Conservation (phyloP, 2,888 invertebrate species). For the Aphidius colemani region DNA sequence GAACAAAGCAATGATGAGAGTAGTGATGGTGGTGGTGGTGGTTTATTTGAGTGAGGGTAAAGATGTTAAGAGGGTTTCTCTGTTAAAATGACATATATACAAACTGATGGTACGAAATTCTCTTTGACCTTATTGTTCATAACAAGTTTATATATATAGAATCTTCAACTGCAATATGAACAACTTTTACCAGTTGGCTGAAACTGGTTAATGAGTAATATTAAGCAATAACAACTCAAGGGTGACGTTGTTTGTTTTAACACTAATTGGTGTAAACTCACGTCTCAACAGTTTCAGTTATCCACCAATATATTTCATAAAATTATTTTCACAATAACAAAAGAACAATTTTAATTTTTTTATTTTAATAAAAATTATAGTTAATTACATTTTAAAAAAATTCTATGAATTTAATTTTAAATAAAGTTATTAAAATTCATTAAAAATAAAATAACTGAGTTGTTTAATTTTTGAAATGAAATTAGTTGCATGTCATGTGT, state of each 20-base stretch:
- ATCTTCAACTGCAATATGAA: slow-evolving; percentile 31
- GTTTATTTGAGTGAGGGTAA: background rate
- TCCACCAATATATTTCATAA: too few species aligned
- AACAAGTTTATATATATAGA: background rate
- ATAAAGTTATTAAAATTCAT: too few species aligned
- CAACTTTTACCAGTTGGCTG: slow-evolving; percentile 26
- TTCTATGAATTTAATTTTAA: too few species aligned
- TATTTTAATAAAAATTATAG: too few species aligned
- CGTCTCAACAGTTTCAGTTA: too few species aligned
- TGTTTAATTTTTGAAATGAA: too few species aligned
- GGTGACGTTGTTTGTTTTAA: slow-evolving; percentile 14
- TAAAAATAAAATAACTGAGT: too few species aligned
- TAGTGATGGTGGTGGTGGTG: background rate
- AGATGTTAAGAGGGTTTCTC: background rate
- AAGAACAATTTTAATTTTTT: too few species aligned
- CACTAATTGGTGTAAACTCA: slow-evolving; percentile 3
- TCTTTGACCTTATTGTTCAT: slow-evolving; percentile 23
- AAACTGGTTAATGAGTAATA: slow-evolving; percentile 30
- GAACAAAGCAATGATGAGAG: background rate
- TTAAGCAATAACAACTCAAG: slow-evolving; percentile 28
- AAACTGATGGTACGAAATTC: slow-evolving; percentile 11
- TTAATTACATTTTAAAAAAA: too few species aligned
- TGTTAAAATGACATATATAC: too few species aligned
- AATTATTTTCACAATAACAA: too few species aligned
- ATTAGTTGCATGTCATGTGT: too few species aligned